Base-by-base conservation (phyloP, 2,888 invertebrate genomes). In the Acrobasis repandana region DNA sequence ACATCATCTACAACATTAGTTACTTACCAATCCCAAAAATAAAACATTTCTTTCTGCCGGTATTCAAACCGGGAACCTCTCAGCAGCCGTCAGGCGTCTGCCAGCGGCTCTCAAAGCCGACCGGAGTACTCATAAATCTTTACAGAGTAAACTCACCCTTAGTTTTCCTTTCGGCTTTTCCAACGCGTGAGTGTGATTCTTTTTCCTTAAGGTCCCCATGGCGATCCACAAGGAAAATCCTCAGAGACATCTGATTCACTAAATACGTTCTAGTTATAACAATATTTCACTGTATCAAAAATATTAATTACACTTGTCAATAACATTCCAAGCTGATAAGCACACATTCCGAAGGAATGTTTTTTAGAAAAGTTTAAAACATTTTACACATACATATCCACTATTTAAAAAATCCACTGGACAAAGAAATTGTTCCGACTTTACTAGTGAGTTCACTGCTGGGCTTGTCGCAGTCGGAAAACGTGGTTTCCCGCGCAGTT, bases 151-250 rank as follows among this genome's bases (percentile, higher is more conserved):
- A 82, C 89, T 89, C 68, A 90, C 90, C 87, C 83, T 85, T 56
- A 78, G 78, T 74, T 88, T 89, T 70, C 81, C 86, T 67, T 79
- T 87, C 63, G 82, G 73, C 62, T 83, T 87, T 79, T 89, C 88
- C 76, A 82, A 70, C 36, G 79, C 65, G 58, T 79, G 80, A 15
- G 70, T 69, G 62, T 80, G 81, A 67, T 79, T 82, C 70, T 74
- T 83, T 72, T 74, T 85, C 72, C 76, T 80, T 74, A 88, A 83
- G 58, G 63, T 61, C 47, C 65, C 67, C 67, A 67, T 67, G 49
- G 52, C 51, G 54, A 64, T 57, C 43, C 51, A 34, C 14, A 10
- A 36, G 16, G 49, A 28, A 61, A 60, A 58, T 33, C 58, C 57
- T n/a, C 34, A 61, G 34, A 38, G 14, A 18, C 58, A 59, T 59